phyloP scores from a whole-genome alignment of 2,888 invertebrate species.

The Drosophila pseudotalamancana region DNA sequence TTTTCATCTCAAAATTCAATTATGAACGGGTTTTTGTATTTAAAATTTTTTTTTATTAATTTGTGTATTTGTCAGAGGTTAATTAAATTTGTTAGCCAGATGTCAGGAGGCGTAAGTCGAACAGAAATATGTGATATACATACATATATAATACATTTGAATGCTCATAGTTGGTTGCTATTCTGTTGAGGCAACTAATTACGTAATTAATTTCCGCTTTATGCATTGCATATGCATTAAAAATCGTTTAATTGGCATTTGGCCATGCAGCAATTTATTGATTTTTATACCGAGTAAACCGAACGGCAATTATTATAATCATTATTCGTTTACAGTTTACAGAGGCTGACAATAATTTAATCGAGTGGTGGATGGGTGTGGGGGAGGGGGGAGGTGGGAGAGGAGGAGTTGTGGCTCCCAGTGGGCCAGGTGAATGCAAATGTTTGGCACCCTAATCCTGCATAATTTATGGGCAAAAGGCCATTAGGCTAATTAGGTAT shows the following conservation, averaged over 20 bases:
- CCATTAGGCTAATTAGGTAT: conserved; percentile 76
- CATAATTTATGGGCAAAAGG: conserved; percentile 65
- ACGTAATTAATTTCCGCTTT: conserved; percentile 49
- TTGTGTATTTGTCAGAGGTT: no score
- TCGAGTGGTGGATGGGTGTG: neutral
- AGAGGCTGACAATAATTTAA: conserved; percentile 47
- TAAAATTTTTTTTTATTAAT: no score
- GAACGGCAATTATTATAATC: conserved; percentile 52
- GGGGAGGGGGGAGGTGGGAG: neutral
- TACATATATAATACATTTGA: no score
- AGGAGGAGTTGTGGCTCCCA: neutral
- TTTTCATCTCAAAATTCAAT: no score
- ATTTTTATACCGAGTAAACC: conserved; percentile 39
- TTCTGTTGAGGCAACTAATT: conserved; percentile 22
- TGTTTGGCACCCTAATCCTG: conserved; percentile 62
- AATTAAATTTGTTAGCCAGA: no score
- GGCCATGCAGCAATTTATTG: conserved; percentile 55
- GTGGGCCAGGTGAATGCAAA: conserved; percentile 48
- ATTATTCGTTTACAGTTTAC: conserved; percentile 39
- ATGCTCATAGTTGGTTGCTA: neutral
- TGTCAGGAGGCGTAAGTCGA: no score
- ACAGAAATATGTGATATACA: neutral
- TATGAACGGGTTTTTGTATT: no score
- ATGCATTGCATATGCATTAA: conserved; percentile 40
- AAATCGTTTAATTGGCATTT: conserved; percentile 57